These are phyloP conservation scores for Hyperoplus lanceolatus DNA, from an alignment of 2,797 vertebrate species.

Conservation along the genomic window DNA sequence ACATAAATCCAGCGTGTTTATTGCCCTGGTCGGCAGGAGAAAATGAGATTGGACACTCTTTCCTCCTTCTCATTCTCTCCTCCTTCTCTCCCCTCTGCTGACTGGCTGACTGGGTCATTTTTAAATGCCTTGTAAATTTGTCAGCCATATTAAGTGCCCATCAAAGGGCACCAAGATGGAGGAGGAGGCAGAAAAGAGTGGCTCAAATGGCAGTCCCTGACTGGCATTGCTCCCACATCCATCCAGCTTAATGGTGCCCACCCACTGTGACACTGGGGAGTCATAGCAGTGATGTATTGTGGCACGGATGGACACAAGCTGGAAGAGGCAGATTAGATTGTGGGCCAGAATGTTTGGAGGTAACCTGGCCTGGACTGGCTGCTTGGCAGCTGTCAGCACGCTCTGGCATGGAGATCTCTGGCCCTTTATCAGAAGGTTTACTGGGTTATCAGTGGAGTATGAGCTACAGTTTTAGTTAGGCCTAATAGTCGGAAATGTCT, in stretches of 20 bases:
- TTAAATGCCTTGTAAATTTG: constrained; percentile 87
- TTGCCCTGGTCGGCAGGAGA: constrained; percentile 72
- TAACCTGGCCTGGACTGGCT: constrained; percentile 47
- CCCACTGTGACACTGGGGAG: constrained; percentile 69
- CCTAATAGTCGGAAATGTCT: neutral
- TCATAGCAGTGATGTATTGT: constrained; percentile 72
- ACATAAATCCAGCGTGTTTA: constrained; percentile 82
- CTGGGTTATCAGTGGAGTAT: constrained; percentile 14
- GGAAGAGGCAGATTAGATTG: constrained; percentile 66
- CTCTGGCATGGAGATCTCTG: constrained; percentile 33
- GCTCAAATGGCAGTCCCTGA: constrained; percentile 70
- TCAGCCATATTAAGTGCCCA: constrained; percentile 86
- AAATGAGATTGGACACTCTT: constrained; percentile 81
- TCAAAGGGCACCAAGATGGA: constrained; percentile 82
- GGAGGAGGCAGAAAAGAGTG: constrained; percentile 67
- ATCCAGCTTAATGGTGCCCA: constrained; percentile 75
- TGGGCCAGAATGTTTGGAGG: constrained; percentile 57
- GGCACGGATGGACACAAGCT: constrained; percentile 66
- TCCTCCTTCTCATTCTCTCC: constrained; percentile 61
- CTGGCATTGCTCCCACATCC: constrained; percentile 70
- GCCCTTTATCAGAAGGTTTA: constrained; percentile 31
- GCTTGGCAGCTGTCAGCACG: constrained; percentile 44
- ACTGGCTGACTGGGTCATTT: constrained; percentile 82
- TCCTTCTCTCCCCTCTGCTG: constrained; percentile 60
- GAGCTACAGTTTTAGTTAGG: constrained; percentile 2